Percentiles rank a stretch among this genome's conserved stretches.
These are phyloP conservation scores for Drosophila parthenogenetica DNA, from an alignment of 2,888 invertebrate species.

Conservation along the genomic window DNA sequence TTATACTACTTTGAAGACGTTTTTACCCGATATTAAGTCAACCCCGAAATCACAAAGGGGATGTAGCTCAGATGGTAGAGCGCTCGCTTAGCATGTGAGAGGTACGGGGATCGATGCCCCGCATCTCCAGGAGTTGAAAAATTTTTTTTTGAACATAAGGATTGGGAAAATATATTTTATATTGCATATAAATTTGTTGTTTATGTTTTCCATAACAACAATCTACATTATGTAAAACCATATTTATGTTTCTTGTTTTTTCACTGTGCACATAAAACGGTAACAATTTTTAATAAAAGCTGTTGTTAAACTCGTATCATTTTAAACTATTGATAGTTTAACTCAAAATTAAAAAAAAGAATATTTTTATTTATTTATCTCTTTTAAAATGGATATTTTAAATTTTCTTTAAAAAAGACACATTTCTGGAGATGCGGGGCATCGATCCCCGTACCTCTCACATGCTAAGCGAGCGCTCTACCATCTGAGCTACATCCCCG, in stretches of 20 bases:
- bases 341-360: too few relatives aligned
- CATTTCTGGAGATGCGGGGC: conserved; percentile 85
- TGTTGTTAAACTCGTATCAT: too few relatives aligned
- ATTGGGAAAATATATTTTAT: not conserved
- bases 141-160: not conserved
- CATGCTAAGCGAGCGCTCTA: conserved; percentile 86
- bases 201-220: too few relatives aligned
- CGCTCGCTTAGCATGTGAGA: conserved; percentile 86
- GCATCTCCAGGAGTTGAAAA: conserved; percentile 85
- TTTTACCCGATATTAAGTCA: conserved; percentile 15
- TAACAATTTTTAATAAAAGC: too few relatives aligned
- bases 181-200: too few relatives aligned
- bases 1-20: not conserved
- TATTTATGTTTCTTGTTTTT: too few relatives aligned
- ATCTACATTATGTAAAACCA: too few relatives aligned
- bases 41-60: conserved; percentile 54
- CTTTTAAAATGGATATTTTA: too few relatives aligned
- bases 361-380: too few relatives aligned
- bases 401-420: too few relatives aligned
- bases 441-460: conserved; percentile 86
- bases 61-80: conserved; percentile 85
- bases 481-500: conserved; percentile 86
- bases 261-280: too few relatives aligned
- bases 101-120: conserved; percentile 85
- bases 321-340: too few relatives aligned